Conservation (phyloP, 2,888 invertebrate species). For the Rugalucina vietnamica region DNA sequence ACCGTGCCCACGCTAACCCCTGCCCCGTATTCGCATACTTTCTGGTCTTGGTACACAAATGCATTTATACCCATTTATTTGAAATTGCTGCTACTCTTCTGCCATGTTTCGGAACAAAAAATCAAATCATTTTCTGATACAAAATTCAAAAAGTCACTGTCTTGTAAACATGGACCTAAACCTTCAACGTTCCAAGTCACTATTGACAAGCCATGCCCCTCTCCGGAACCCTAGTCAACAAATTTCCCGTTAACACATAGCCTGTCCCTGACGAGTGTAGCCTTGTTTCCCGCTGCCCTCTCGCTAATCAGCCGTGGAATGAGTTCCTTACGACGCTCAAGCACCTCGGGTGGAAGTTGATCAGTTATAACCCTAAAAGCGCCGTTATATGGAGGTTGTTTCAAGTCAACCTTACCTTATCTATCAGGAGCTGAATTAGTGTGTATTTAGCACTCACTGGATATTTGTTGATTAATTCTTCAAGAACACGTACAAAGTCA, state of each 20-base stretch:
- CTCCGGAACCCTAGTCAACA: not conserved
- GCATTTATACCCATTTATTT: slow-evolving; percentile 21
- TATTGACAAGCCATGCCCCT: slow-evolving; percentile 19
- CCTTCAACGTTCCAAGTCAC: slow-evolving; percentile 24
- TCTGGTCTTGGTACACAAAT: not conserved
- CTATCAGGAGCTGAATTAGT: no score
- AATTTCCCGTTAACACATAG: not conserved
- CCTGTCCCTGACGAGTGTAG: not conserved
- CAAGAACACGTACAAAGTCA: no score
- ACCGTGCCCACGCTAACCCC: slow-evolving; percentile 6
- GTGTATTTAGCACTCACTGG: no score
- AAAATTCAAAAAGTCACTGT: slow-evolving; percentile 19
- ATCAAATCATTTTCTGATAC: slow-evolving; percentile 12
- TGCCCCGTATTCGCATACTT: not conserved
- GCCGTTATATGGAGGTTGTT: not conserved
- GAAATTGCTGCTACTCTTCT: not conserved
- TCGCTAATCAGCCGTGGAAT: not conserved
- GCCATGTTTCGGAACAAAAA: slow-evolving; percentile 31
- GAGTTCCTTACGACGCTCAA: not conserved
- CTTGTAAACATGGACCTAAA: slow-evolving; percentile 19
- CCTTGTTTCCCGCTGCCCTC: not conserved
- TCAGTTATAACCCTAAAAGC: not conserved
- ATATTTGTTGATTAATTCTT: no score
- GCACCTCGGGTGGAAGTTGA: not conserved
- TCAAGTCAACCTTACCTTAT: no score